Base-by-base conservation (phyloP, 2,888 invertebrate species). In the Diarsia rubi region DNA sequence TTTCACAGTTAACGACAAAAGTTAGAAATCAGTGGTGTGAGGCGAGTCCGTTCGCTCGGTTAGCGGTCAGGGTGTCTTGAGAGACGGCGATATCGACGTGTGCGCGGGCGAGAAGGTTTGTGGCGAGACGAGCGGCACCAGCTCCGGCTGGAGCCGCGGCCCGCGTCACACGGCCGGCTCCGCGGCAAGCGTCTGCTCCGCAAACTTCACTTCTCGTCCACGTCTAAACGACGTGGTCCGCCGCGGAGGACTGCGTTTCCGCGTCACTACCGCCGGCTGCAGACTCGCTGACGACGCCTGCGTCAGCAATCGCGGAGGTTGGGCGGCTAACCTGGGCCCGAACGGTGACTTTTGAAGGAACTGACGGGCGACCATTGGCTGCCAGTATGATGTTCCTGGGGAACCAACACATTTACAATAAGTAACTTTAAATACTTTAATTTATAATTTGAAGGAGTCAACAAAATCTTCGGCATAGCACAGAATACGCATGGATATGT, bases 281-380 rank as follows among this genome's bases (percentile, higher is more conserved):
- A 97, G 88, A 84, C 96, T 96, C 57, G 96, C 95, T 1, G 97
- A 96, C 31, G 97, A 96, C 45, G 94, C 92, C 87, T 96, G 96
- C 59, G 96, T 86, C 70, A 94, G 78, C 74, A 95, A 89, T 69
- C 94, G 92, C 44, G 94, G 92, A 16, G 94, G 92, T 73, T 91
- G 91, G 65, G 89, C 85, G 65, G 89, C 85, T 77, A 88, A 86
- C 42, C 94, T 57, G 27, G 57, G 94, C 42, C 93, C 92, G 94
- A 98, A 98, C 71, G 98, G 98, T 65, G 98, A 98, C 81, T 97
- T 97, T 37, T 97, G 97, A 27, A 98, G 97, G 91, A 98, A 98
- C 93, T 98, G 98, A 76, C 97, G 98, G 45, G 98, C 98, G 66
- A 98, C 97, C 79, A 98, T 92, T 11, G 98, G 98, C 75, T 97